Evolutionary conservation across 1,140 invertebrate species (phyloP).

Genomic region (Neotoxoptera formosana): DNA sequence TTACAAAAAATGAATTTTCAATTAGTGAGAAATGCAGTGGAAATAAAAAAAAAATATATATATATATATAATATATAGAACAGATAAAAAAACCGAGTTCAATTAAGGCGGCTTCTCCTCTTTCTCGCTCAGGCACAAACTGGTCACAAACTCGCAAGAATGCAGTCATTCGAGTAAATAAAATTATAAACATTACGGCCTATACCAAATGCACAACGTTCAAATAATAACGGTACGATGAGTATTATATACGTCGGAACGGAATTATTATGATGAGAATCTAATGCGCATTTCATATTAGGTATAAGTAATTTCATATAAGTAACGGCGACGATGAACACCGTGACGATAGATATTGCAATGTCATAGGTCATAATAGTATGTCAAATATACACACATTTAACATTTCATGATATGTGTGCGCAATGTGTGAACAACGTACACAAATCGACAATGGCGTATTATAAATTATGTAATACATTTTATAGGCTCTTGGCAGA

Average conservation of each 20-base stretch:
- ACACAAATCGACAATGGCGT: background rate
- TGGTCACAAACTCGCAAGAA: constrained; percentile 44
- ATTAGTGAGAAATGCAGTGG: background rate
- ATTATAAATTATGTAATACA: background rate
- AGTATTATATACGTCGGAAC: constrained; percentile 11
- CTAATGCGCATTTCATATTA: constrained; percentile 9
- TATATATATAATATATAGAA: background rate
- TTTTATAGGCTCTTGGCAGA: background rate
- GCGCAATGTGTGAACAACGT: background rate
- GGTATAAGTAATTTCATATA: background rate
- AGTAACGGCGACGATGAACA: constrained; percentile 27
- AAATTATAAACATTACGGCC: background rate
- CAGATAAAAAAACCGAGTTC: background rate
- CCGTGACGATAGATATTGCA: background rate
- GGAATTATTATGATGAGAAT: constrained; percentile 30
- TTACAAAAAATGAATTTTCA: background rate
- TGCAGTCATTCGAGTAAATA: constrained; percentile 43
- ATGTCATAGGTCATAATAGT: constrained; percentile 29
- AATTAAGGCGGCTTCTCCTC: background rate
- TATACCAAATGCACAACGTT: background rate
- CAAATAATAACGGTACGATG: constrained; percentile 32
- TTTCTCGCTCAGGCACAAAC: background rate
- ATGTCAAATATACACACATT: background rate
- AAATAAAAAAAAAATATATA: too few relatives aligned
- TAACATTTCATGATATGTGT: background rate